Base-by-base conservation (phyloP, 2,113 vertebrate species). In the Neodon shergylaensis region DNA sequence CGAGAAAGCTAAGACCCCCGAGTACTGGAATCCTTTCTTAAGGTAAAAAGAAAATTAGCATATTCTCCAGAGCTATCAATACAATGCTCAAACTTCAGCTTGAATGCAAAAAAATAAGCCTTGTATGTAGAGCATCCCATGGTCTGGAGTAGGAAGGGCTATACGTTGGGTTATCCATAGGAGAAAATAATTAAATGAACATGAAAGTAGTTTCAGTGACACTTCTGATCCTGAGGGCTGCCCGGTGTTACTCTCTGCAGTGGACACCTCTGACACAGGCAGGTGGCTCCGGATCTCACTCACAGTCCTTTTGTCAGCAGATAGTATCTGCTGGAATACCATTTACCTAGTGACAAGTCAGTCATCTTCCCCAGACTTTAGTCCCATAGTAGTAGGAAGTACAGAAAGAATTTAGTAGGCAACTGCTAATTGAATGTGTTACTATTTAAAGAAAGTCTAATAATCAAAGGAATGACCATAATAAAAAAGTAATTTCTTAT, bases 371-470 rank as follows among this genome's bases (percentile, higher is more conserved):
- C 2, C 1, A 28, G 22, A 7, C 10, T 66, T 2, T 4, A 13
- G 58, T 65, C 16, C 19, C 14, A 42, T 5, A 0, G 24, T 21
- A 44, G 61, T 22, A 65, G 39, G 36, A 87, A 83, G 9, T 49
- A 10, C 2, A 26, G 33, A 36, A 14, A 58, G 21, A 81, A 81
- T 58, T 58, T 58, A 58, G 10, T 52, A 81, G 33, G 78, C 19
- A 39, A 36, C 58, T 81, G 2, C 21, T 81, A 81, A 58, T n/a
- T 39, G 21, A 81, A 81, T 81, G 36, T 24, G 8, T 70, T 19
- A 68, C 36, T n/a, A 5, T n/a, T 81, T n/a, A n/a, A 14, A 82
- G 66, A 74, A 95, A 89, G 89, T 82, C 17, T 77, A 12, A n/a
- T 54, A 28, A 44, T 17, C 28, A 77, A 93, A 91, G 3, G 7